Conservation (phyloP, 1,140 invertebrate genomes). For the Drosophila pandora region DNA sequence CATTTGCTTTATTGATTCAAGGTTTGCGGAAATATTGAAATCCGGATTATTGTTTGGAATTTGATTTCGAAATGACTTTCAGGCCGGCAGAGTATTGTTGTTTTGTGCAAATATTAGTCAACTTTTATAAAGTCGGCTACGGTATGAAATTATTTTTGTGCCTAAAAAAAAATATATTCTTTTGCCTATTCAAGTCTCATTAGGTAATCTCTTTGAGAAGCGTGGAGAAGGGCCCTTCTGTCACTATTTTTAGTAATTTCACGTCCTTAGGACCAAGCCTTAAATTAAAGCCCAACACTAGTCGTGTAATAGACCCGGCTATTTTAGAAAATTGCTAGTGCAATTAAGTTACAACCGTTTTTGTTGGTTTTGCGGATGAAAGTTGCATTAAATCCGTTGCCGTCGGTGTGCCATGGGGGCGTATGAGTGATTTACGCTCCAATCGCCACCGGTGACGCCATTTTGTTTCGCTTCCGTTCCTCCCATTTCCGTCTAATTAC, state of each 20-base stretch:
- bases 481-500: slow-evolving; percentile 62
- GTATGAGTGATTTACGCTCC: slow-evolving; percentile 69
- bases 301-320: background rate
- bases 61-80: background rate
- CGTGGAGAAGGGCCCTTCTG: too few relatives aligned
- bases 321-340: slow-evolving; percentile 2
- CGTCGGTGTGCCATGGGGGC: slow-evolving; percentile 30
- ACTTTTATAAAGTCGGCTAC: too few relatives aligned
- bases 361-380: slow-evolving; percentile 9
- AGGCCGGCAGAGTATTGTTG: background rate
- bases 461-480: slow-evolving; percentile 54
- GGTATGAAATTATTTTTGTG: too few relatives aligned
- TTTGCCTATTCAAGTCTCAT: too few relatives aligned
- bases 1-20: slow-evolving; percentile 19
- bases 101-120: background rate
- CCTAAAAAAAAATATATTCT: too few relatives aligned
- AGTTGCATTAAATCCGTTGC: slow-evolving; percentile 36
- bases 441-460: slow-evolving; percentile 52
- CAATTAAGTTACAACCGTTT: slow-evolving; percentile 22
- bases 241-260: too few relatives aligned
- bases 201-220: too few relatives aligned
- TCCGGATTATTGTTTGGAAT: background rate
- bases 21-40: background rate
- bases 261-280: too few relatives aligned
- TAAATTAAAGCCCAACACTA: too few relatives aligned